Percentiles rank a stretch among this genome's conserved stretches.
These are phyloP conservation scores for Chrysolina haemoptera DNA, from an alignment of 2,888 invertebrate species.

Conservation along the genomic window DNA sequence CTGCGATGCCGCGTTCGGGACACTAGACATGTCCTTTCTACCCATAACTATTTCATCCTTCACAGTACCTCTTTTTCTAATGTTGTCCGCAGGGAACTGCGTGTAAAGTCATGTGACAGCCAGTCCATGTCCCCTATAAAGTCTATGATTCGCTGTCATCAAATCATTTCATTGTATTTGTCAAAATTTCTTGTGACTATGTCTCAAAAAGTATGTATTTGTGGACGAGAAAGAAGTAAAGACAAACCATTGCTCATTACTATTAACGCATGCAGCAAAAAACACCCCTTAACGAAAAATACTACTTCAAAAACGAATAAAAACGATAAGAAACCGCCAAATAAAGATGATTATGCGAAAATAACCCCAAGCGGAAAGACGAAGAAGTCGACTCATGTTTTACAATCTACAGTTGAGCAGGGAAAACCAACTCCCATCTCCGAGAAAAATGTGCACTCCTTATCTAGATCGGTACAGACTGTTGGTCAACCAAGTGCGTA, in stretches of 20 bases:
- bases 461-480: background rate
- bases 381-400: background rate
- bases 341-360: background rate
- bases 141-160: too few relatives aligned
- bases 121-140: too few relatives aligned
- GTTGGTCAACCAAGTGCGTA: background rate
- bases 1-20: too few relatives aligned
- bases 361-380: background rate
- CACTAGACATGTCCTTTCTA: too few relatives aligned
- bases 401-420: background rate
- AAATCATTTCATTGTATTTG: conserved; percentile 19
- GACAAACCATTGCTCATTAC: conserved; percentile 45
- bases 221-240: conserved; percentile 36
- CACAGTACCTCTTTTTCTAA: too few relatives aligned
- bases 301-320: background rate
- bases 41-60: too few relatives aligned
- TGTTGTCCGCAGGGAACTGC: too few relatives aligned
- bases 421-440: background rate
- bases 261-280: conserved; percentile 46
- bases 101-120: too few relatives aligned
- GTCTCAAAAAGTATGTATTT: conserved; percentile 40
- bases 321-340: background rate
- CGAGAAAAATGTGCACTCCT: background rate
- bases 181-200: conserved; percentile 45
- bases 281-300: conserved; percentile 11